Evolutionary conservation across 2,113 vertebrate species (phyloP).

Genomic region (Zosterops lateralis): DNA sequence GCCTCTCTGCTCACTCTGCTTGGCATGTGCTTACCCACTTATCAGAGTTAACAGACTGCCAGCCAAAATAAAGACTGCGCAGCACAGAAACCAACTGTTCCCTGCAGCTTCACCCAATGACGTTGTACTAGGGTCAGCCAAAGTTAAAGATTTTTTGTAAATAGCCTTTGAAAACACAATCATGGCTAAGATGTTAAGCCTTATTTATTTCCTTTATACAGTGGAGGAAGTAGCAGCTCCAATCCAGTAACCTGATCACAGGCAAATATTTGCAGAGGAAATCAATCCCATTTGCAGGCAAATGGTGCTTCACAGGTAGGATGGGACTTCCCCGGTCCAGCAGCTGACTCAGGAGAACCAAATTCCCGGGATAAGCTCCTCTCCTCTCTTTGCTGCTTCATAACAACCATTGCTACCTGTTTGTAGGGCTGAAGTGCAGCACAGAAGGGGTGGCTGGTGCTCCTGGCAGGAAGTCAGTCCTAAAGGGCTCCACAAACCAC

Average conservation of each 20-base stretch:
- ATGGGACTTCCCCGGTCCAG: neutral
- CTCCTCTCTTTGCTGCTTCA: neutral
- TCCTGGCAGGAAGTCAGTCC: neutral
- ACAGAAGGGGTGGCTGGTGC: neutral
- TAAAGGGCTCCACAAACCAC: neutral
- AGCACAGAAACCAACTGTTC: conserved; percentile 54
- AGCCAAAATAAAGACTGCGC: conserved; percentile 46
- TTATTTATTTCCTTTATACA: neutral
- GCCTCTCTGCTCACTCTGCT: neutral
- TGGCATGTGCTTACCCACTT: conserved; percentile 8
- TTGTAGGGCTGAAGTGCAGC: neutral
- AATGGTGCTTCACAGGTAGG: neutral
- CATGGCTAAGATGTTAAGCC: neutral
- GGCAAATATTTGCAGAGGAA: neutral
- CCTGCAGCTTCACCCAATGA: conserved; percentile 29
- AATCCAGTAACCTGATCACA: neutral
- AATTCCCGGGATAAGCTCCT: neutral
- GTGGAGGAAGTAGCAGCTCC: neutral
- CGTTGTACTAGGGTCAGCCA: conserved; percentile 25
- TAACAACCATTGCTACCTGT: neutral
- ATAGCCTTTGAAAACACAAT: conserved; percentile 25
- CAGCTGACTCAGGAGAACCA: neutral
- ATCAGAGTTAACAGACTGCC: conserved; percentile 2
- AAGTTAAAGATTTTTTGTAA: conserved; percentile 52
- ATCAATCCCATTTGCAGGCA: neutral